Evolutionary conservation across 2,113 vertebrate genomes (phyloP).

Genomic region (Pitta sordida): DNA sequence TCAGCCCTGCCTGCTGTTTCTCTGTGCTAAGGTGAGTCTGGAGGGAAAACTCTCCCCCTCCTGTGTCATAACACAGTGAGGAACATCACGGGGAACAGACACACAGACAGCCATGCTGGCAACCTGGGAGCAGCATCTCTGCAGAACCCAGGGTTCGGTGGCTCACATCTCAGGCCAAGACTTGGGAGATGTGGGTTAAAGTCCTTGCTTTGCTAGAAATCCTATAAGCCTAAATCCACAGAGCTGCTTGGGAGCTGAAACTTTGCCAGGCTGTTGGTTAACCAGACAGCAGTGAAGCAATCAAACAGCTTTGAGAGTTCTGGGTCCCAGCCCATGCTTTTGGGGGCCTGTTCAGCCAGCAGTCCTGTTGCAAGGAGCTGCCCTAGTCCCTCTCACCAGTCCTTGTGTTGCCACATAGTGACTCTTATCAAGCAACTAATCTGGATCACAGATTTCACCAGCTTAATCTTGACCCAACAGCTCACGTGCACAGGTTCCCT

Average conservation of each 20-base stretch:
- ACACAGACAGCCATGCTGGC: background rate
- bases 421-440: background rate
- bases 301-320: background rate
- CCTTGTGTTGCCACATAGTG: background rate
- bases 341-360: rapidly evolving
- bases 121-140: background rate
- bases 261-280: background rate
- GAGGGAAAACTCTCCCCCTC: background rate
- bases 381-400: background rate
- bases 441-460: background rate
- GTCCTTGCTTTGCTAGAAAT: background rate
- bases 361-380: background rate
- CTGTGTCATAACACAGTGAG: background rate
- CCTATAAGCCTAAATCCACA: background rate
- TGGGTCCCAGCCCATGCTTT: background rate
- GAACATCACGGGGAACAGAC: background rate
- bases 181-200: background rate
- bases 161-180: background rate
- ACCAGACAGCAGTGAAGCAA: background rate
- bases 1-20: background rate
- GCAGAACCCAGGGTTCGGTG: background rate
- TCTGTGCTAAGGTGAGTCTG: background rate
- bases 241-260: background rate
- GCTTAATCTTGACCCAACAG: background rate
- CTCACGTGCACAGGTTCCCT: background rate